Evolutionary conservation across 2,113 vertebrate species (phyloP).

Genomic region (Prionailurus bengalensis): DNA sequence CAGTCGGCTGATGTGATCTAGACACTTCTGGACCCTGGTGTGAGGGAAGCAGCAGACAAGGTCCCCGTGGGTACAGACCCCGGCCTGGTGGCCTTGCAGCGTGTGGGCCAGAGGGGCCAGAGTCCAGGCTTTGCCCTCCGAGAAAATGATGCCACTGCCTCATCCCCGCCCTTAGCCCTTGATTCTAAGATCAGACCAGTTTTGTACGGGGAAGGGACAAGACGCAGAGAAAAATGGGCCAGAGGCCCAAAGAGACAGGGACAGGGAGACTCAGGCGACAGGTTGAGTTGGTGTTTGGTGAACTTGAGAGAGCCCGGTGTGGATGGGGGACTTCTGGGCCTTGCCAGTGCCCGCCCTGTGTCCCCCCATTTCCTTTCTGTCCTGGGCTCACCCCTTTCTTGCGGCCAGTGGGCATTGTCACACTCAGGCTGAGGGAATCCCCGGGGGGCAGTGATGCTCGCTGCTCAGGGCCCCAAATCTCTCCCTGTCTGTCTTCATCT

Average conservation of each 20-base stretch:
- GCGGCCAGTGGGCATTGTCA: not conserved
- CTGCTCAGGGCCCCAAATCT: not conserved
- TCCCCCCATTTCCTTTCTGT: not conserved
- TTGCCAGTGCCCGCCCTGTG: not conserved
- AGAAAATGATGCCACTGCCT: not conserved
- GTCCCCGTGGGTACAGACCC: not conserved
- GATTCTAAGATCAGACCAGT: not conserved
- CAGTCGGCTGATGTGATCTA: fast-evolving
- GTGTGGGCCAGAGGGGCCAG: fast-evolving
- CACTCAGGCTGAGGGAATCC: not conserved
- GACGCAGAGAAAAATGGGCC: not conserved
- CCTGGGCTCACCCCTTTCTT: not conserved
- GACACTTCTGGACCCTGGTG: not conserved
- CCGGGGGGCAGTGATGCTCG: fast-evolving
- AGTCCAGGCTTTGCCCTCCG: not conserved
- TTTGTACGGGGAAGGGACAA: not conserved
- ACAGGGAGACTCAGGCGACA: not conserved
- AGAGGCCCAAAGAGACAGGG: not conserved
- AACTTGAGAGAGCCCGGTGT: not conserved
- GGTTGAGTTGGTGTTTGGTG: not conserved
- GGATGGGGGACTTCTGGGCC: no score
- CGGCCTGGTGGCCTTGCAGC: fast-evolving
- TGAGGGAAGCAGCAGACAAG: not conserved
- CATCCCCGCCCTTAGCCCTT: not conserved
- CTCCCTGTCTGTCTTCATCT: not conserved